These are phyloP conservation scores for Ifrita kowaldi DNA, from an alignment of 2,113 vertebrate genomes.

Conservation along the genomic window DNA sequence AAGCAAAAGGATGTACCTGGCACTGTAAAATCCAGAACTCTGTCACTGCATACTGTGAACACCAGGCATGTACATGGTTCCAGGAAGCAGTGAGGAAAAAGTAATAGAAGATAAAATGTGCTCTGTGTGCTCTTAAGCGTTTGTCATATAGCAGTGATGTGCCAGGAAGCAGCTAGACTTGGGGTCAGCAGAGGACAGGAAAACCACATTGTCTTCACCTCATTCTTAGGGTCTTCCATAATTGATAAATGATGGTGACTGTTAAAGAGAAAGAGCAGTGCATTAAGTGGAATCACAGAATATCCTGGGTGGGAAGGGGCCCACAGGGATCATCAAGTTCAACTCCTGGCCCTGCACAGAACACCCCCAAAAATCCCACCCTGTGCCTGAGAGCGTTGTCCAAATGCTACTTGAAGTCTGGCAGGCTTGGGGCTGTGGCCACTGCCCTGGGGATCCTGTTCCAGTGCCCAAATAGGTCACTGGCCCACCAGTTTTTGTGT, in stretches of 20 bases:
- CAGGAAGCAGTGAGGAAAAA: background rate
- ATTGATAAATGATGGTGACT: background rate
- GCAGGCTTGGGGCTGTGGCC: background rate
- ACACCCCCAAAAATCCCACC: background rate
- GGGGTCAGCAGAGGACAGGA: background rate
- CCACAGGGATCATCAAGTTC: background rate
- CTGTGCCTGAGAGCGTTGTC: background rate
- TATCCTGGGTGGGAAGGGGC: background rate
- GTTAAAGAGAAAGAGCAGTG: background rate
- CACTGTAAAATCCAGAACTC: background rate
- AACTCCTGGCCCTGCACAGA: background rate
- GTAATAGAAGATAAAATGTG: background rate
- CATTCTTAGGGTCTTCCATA: fast-evolving
- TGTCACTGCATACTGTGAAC: background rate
- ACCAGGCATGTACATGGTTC: fast-evolving
- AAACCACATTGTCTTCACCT: background rate
- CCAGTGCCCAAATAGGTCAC: background rate
- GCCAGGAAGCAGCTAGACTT: background rate
- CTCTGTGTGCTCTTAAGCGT: background rate
- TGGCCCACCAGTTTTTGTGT: background rate
- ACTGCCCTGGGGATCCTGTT: background rate
- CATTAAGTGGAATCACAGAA: background rate
- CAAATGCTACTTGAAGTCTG: background rate
- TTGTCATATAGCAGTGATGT: background rate
- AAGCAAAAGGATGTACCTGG: background rate